Percentiles rank a stretch among this genome's conserved stretches.
Evolutionary conservation across 1,140 invertebrate genomes (phyloP).

Genomic region (Drosophila bifasciata): DNA sequence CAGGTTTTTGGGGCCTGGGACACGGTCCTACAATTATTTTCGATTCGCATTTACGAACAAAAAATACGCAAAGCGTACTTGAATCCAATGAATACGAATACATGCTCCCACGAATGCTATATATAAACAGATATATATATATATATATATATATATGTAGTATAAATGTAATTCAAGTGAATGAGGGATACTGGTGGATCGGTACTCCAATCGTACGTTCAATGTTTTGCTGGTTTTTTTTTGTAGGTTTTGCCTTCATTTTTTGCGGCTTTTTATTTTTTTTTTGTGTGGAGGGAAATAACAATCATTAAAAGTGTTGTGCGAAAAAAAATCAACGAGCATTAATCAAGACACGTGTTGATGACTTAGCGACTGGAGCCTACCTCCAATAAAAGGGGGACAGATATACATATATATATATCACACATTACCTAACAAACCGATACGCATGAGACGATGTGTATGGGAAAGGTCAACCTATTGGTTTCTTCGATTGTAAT

Average conservation of each 20-base stretch:
- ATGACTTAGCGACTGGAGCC: background rate
- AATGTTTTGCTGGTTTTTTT: constrained; percentile 27
- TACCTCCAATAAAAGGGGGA: background rate
- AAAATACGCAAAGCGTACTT: constrained; percentile 59
- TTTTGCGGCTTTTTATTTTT: constrained; percentile 41
- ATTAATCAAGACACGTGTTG: constrained; percentile 65
- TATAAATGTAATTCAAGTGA: constrained; percentile 22
- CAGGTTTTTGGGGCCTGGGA: background rate
- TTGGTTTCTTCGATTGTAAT: background rate
- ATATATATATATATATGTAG: no score
- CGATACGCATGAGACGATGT: background rate
- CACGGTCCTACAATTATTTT: constrained; percentile 66
- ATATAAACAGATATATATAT: constrained; percentile 17
- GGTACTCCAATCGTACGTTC: constrained; percentile 13
- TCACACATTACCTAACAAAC: constrained; percentile 40
- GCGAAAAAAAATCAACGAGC: constrained; percentile 48
- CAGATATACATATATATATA: constrained; percentile 22
- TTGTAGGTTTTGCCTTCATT: constrained; percentile 56
- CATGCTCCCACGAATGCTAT: background rate
- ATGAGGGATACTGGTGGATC: background rate
- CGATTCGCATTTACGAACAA: constrained; percentile 71
- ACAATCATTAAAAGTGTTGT: constrained; percentile 40
- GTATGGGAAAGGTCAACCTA: constrained; percentile 54
- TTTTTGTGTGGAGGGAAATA: constrained; percentile 40
- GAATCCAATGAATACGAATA: constrained; percentile 30